phyloP scores from a whole-genome alignment of 2,888 invertebrate genomes.

The Diaperis boleti region DNA sequence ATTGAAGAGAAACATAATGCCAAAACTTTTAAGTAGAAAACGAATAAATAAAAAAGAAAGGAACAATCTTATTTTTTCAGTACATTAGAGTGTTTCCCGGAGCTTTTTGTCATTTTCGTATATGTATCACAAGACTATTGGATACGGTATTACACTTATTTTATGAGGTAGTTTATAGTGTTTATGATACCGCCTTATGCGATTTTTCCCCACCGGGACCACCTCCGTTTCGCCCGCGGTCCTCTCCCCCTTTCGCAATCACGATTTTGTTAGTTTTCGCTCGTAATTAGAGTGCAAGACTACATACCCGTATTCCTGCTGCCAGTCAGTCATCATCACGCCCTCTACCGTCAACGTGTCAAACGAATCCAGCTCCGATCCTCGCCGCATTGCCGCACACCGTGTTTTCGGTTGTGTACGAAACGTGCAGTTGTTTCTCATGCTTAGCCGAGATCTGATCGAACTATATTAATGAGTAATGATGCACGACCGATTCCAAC shows the following conservation, averaged over 20 bases:
- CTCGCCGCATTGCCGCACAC: conserved; percentile 9
- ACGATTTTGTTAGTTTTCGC: conserved; percentile 32
- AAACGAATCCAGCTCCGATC: background rate
- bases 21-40: too few relatives aligned
- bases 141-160: too few relatives aligned
- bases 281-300: conserved; percentile 31
- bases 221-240: conserved; percentile 1
- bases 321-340: conserved; percentile 32
- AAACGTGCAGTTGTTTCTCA: conserved; percentile 58
- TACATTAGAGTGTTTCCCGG: too few relatives aligned
- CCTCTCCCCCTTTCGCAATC: conserved; percentile 13
- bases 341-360: conserved; percentile 37
- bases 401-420: conserved; percentile 15
- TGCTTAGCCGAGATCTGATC: conserved; percentile 64
- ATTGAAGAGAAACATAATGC: too few relatives aligned
- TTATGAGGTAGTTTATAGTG: too few relatives aligned
- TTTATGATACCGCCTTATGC: too few relatives aligned
- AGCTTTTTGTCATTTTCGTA: too few relatives aligned
- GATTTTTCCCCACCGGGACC: background rate
- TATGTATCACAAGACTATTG: too few relatives aligned
- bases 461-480: conserved; percentile 68
- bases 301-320: conserved; percentile 6
- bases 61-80: too few relatives aligned
- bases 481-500: conserved; percentile 67
- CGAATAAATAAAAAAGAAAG: too few relatives aligned